Evolutionary conservation across 1,140 invertebrate species (phyloP).

Genomic region (Hylaeus anthracinus): DNA sequence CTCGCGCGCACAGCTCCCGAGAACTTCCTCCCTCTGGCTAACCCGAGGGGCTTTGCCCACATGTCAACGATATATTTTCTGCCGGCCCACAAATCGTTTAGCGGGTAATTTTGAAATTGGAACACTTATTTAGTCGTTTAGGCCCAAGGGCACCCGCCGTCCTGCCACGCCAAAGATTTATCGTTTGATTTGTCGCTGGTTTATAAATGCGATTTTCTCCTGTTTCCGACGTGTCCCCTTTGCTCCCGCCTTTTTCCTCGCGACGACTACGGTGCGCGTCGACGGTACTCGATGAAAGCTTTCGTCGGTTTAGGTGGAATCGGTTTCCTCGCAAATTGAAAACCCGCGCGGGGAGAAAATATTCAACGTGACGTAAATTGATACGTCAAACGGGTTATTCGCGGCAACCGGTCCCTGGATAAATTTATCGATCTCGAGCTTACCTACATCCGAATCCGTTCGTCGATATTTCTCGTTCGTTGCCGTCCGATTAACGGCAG

Average conservation of each 20-base stretch:
- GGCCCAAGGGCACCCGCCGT: constrained; percentile 71
- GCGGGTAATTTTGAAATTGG: constrained; percentile 80
- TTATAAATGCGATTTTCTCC: constrained; percentile 50
- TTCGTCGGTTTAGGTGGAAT: neutral
- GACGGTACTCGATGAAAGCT: neutral
- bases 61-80: constrained; percentile 81
- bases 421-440: constrained; percentile 3
- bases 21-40: constrained; percentile 33
- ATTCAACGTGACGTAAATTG: constrained; percentile 6
- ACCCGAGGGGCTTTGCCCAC: constrained; percentile 72
- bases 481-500: too few species aligned
- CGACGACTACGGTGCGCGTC: neutral
- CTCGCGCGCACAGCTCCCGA: constrained; percentile 15
- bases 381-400: constrained; percentile 5
- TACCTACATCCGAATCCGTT: neutral
- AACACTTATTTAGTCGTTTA: constrained; percentile 81
- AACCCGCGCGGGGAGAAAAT: neutral
- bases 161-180: constrained; percentile 52
- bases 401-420: neutral
- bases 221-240: too few species aligned
- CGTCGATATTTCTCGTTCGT: neutral
- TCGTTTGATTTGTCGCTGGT: constrained; percentile 64
- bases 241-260: too few species aligned
- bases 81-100: constrained; percentile 79
- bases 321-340: neutral